Conservation (phyloP, 2,113 vertebrate genomes). For the Eidolon helvum region DNA sequence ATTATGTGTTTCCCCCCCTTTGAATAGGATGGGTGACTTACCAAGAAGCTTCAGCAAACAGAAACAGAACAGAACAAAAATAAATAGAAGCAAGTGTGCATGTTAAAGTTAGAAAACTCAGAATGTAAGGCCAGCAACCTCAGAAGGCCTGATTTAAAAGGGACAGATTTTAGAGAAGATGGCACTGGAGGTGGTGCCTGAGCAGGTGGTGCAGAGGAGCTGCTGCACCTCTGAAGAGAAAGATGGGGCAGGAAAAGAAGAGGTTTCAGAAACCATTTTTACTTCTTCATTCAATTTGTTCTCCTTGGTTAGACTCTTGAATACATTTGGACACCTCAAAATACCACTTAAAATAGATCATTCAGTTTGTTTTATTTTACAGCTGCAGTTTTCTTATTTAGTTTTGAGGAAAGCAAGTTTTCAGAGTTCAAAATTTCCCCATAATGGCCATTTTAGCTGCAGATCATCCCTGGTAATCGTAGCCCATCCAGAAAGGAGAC, state of each 20-base stretch:
- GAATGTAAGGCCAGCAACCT: neutral
- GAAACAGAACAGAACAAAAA: neutral
- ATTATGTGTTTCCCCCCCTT: neutral
- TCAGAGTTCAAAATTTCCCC: neutral
- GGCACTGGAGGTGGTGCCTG: neutral
- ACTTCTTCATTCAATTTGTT: neutral
- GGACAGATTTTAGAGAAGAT: neutral
- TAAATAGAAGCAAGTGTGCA: neutral
- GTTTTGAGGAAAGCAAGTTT: neutral
- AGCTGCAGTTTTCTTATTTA: neutral
- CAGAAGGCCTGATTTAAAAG: neutral
- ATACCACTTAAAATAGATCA: neutral
- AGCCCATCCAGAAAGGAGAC: neutral
- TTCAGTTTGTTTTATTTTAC: neutral
- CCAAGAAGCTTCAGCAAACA: neutral
- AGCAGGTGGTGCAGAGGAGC: neutral
- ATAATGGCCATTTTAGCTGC: neutral
- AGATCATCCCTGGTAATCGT: neutral
- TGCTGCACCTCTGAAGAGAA: neutral
- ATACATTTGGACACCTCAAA: neutral
- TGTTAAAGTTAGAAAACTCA: neutral
- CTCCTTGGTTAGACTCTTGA: neutral
- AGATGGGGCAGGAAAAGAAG: too few relatives aligned
- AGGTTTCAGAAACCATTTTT: neutral
- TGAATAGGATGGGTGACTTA: neutral